Evolutionary conservation across 2,113 vertebrate genomes (phyloP), one percentile per base, ranked within the genome.

Genomic region (Otis tarda): DNA sequence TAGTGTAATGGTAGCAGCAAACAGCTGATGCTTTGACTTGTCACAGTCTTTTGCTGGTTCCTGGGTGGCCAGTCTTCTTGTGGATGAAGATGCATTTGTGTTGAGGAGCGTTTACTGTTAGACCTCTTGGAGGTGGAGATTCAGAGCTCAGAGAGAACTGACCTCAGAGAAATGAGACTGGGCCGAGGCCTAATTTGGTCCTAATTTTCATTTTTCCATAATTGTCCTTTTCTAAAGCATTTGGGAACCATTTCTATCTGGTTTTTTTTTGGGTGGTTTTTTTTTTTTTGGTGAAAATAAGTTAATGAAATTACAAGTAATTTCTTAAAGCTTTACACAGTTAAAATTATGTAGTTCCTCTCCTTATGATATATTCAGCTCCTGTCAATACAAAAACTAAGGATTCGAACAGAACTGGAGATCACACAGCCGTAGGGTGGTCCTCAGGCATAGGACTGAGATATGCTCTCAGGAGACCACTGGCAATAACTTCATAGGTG

Each of bases 391-490:
- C 24, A 35, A 22, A 93, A 86, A 53, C 19, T 27, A 43, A 39
- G 53, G 39, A 49, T 78, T 83, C 27, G 37, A 77, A 25, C 6
- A 47, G 49, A 27, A 28, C 8, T 35, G 56, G 69, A 84, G 64
- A 57, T 59, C 5, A 3, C 41, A 45, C 16, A 53, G 65, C 45
- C 63, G 24, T 25, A 28, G 30, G 52, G 57, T 78, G 52, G 7
- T 71, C 68, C 52, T 70, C 9, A 9, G 52, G 57, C 4, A 2
- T 6, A 76, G 43, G 30, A 5, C 14, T 52, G n/a, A 69, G 61
- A 63, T 8, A n/a, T 0, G 1, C 20, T 74, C 12, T 60, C 4
- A 28, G n/a, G 33, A 33, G 80, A n/a, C 23, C 18, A 10, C 6
- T 61, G 41, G 55, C 37, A 93, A 43, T 49, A 30, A 30, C 22